Conservation (phyloP, 2,888 invertebrate genomes). For the Tenthredo mesomela region DNA sequence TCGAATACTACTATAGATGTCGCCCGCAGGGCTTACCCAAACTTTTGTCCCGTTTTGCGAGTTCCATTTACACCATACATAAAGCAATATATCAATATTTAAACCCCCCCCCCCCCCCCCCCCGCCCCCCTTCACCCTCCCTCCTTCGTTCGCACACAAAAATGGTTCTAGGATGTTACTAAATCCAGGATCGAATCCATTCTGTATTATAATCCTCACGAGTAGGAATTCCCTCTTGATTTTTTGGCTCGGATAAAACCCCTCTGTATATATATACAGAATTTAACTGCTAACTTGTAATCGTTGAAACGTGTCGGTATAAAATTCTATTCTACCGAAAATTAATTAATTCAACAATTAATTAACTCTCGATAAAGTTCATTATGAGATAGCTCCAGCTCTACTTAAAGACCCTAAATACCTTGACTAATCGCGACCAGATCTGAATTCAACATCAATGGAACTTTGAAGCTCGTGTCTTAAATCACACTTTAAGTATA, state of each 20-base stretch:
- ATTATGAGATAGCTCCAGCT: neutral
- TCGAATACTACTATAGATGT: neutral
- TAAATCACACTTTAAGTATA: neutral
- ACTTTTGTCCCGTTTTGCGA: slow-evolving; percentile 26
- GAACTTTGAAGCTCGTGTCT: neutral
- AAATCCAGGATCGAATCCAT: slow-evolving; percentile 12
- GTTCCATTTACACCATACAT: slow-evolving; percentile 25
- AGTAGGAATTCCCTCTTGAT: neutral
- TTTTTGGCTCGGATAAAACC: neutral
- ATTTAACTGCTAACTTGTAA: neutral
- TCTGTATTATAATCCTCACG: neutral
- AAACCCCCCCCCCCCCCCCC: neutral
- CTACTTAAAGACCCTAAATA: neutral
- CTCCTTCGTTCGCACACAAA: neutral
- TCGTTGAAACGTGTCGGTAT: neutral
- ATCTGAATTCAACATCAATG: slow-evolving; percentile 14
- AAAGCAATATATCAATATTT: slow-evolving; percentile 44
- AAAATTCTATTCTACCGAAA: neutral
- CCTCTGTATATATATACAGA: neutral
- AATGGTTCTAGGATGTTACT: slow-evolving; percentile 8
- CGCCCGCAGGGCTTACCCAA: neutral
- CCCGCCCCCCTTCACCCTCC: too few species aligned
- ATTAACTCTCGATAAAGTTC: slow-evolving; percentile 1
- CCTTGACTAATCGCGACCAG: neutral
- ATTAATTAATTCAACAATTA: slow-evolving; percentile 1